These are phyloP conservation scores for Eupithecia subumbrata DNA, from an alignment of 2,888 invertebrate genomes.

Conservation along the genomic window DNA sequence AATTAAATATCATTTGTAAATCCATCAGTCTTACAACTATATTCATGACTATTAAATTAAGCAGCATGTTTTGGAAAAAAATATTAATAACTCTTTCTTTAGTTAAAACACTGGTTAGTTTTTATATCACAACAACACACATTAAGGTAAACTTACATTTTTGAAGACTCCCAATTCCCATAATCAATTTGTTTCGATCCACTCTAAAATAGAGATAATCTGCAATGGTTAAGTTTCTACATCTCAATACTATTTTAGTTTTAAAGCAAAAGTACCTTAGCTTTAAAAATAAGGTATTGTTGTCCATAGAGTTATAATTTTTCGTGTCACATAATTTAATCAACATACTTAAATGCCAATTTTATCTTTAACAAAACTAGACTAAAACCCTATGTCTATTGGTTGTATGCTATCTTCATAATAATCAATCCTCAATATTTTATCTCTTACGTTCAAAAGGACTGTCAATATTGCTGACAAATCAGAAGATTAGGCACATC, in stretches of 20 bases:
- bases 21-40: conserved; percentile 70
- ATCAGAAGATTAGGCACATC: conserved; percentile 78
- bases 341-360: background rate
- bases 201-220: too few relatives aligned
- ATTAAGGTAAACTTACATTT: conserved; percentile 31
- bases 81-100: conserved; percentile 48
- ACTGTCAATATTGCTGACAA: conserved; percentile 69
- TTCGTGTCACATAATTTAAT: background rate
- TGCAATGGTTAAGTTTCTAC: background rate
- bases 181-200: too few relatives aligned
- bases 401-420: conserved; percentile 4
- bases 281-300: background rate
- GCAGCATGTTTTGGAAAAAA: conserved; percentile 42
- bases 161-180: background rate
- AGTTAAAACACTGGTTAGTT: conserved; percentile 49
- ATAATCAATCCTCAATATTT: conserved; percentile 8
- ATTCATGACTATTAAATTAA: conserved; percentile 30
- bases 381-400: background rate
- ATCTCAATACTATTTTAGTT: background rate
- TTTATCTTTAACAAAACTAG: background rate
- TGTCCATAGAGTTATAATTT: background rate
- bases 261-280: background rate
- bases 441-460: conserved; percentile 45
- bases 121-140: conserved; percentile 27
- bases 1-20: conserved; percentile 56